A percentile compares a stretch with the other conserved stretches of the same genome.
Conservation (phyloP, 2,888 invertebrate species). For the Brachypterus glaber region DNA sequence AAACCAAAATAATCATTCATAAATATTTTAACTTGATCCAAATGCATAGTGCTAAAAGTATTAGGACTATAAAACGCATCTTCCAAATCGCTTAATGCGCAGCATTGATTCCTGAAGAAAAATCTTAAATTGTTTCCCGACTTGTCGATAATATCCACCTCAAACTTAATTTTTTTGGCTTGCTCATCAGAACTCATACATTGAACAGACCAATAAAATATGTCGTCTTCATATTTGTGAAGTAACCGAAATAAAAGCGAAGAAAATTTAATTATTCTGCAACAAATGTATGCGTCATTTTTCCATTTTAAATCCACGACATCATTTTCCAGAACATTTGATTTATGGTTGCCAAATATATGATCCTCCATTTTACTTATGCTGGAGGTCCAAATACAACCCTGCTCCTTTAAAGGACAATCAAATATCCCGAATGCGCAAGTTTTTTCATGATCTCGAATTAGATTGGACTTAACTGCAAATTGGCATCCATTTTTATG, state of each 20-base stretch:
- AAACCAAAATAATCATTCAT: conserved; percentile 16
- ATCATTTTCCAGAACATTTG: no score
- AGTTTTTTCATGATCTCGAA: conserved; percentile 15
- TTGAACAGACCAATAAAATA: conserved; percentile 25
- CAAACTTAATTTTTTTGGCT: conserved; percentile 21
- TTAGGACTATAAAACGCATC: neutral
- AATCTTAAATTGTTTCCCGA: conserved; percentile 15
- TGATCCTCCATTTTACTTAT: conserved; percentile 33
- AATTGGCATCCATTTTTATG: conserved; percentile 22
- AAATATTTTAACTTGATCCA: conserved; percentile 19
- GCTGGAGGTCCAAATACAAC: conserved; percentile 9
- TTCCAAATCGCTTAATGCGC: neutral
- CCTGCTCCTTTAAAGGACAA: conserved; percentile 11
- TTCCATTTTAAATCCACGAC: no score
- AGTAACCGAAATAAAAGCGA: conserved; percentile 23
- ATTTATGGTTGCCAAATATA: no score
- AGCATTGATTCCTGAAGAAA: conserved; percentile 9
- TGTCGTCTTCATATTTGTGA: conserved; percentile 16
- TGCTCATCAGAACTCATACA: conserved; percentile 21
- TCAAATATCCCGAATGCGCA: conserved; percentile 7
- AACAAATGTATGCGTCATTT: no score
- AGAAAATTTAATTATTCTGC: conserved; percentile 36
- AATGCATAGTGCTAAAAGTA: neutral
- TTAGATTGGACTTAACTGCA: conserved; percentile 16
- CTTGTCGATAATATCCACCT: conserved; percentile 25